Base-by-base conservation (phyloP, 2,888 invertebrate genomes). In the Ormia ochracea region DNA sequence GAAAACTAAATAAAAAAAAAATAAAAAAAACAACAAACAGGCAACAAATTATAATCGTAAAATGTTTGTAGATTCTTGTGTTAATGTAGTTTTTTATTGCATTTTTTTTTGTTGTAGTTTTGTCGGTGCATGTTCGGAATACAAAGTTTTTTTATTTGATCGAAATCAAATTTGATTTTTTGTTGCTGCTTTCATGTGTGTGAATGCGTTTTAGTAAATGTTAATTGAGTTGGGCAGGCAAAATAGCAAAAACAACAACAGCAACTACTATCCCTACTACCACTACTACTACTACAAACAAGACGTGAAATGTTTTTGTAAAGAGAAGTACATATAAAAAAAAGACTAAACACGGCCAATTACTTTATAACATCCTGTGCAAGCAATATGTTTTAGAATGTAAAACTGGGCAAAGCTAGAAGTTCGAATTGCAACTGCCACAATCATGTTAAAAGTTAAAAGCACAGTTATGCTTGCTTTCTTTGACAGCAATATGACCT, bases 31-130 rank as follows among this genome's bases (percentile, higher is more conserved):
- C 33, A 48, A 54, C 41, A 54, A 74, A 58, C 66, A 69, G 61
- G 52, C 75, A 76, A 69, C 61, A 76, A 69, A 76, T 76, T 76
- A 61, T 61, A 61, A 59, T 28, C 38, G 41, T 69, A 66, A 48
- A 68, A 43, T 74, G 75, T 75, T 56, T 66, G 52, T 43, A 75
- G 26, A 68, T 61, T 68, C 59, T 52, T 59, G 72, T 69, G 36
- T 58, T 38, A 3, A 4, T 54, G 23, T 36, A 43, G 33, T 26
- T 63, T 61, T 61, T 70, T 48, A 63, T 48, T 14, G 21, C 59
- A 52, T 3, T n/a, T 61, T 58, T 63, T 76, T 68, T 36, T 61
- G 54, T 19, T n/a, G n/a, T n/a, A n/a, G 56, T 76, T 76, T 68
- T 68, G 75, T 54, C 56, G 48, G 54, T 72, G 52, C 61, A 48